Evolutionary conservation across 2,888 invertebrate species (phyloP).

Genomic region (Drosophila flavopinicola): DNA sequence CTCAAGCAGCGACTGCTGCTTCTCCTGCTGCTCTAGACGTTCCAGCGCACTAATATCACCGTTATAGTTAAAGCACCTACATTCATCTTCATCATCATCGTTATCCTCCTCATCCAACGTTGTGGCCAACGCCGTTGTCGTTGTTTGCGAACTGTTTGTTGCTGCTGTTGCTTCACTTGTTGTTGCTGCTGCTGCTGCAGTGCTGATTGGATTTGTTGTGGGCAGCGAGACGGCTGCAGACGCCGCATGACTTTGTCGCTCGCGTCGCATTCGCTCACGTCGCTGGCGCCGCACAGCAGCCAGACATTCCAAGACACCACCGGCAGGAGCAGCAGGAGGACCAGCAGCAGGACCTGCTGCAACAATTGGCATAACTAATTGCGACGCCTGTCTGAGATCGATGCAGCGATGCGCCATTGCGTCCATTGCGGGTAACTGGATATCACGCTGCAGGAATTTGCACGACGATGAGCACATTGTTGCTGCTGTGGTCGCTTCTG

Average conservation of each 20-base stretch:
- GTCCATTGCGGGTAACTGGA: conserved; percentile 47
- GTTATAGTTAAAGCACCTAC: conserved; percentile 82
- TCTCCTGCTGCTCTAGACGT: conserved; percentile 40
- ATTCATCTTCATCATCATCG: conserved; percentile 65
- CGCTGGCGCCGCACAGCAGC: conserved; percentile 54
- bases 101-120: conserved; percentile 41
- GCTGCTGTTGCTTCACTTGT: conserved; percentile 8
- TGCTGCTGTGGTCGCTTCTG: conserved; percentile 16
- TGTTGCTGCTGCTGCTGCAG: conserved; percentile 14
- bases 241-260: conserved; percentile 66
- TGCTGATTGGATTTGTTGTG: conserved; percentile 63
- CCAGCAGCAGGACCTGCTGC: conserved; percentile 37
- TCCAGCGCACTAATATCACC: conserved; percentile 80
- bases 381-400: conserved; percentile 71
- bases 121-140: conserved; percentile 64
- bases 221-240: conserved; percentile 25
- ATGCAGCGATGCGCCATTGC: conserved; percentile 49
- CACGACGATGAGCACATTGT: conserved; percentile 20
- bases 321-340: too few species aligned
- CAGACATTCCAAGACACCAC: conserved; percentile 49
- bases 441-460: conserved; percentile 68
- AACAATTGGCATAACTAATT: conserved; percentile 80
- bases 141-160: conserved; percentile 73
- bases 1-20: conserved; percentile 32
- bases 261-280: conserved; percentile 67